Conservation (phyloP, 2,888 invertebrate species). For the Sinodicranocentrus sp. region DNA sequence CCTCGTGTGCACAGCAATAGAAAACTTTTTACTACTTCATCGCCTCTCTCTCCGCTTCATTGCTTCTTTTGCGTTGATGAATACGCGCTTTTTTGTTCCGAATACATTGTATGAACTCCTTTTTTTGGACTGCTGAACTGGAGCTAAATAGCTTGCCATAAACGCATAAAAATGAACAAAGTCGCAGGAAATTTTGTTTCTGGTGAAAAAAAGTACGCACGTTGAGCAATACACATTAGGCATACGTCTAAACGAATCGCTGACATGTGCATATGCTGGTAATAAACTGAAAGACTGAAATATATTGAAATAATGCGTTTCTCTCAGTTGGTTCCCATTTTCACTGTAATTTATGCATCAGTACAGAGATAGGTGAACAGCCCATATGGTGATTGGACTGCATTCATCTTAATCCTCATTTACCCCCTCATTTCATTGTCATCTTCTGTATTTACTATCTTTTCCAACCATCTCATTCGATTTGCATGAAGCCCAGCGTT, state of each 20-base stretch:
- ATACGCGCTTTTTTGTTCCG: too few species aligned
- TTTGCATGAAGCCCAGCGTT: too few species aligned
- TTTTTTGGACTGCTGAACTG: too few species aligned
- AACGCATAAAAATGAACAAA: slow-evolving; percentile 31
- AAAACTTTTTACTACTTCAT: slow-evolving; percentile 49
- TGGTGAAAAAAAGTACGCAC: not conserved
- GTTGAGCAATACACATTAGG: not conserved
- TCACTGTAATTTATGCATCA: slow-evolving; percentile 15
- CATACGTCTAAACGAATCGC: slow-evolving; percentile 38
- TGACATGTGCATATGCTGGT: slow-evolving; percentile 40
- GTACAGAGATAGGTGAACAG: not conserved
- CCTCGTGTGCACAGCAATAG: not conserved
- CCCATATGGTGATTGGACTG: not conserved
- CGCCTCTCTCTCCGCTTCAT: not conserved
- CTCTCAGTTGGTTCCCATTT: slow-evolving; percentile 38
- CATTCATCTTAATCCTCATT: slow-evolving; percentile 15
- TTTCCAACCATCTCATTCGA: too few species aligned
- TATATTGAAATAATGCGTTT: slow-evolving; percentile 19
- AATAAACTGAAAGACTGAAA: not conserved
- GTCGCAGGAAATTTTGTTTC: not conserved
- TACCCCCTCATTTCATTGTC: not conserved
- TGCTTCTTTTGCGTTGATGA: not conserved
- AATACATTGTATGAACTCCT: too few species aligned
- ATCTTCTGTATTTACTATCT: too few species aligned
- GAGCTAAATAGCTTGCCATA: slow-evolving; percentile 29